phyloP scores from a whole-genome alignment of 2,113 vertebrate genomes.

The Cebidichthys violaceus region DNA sequence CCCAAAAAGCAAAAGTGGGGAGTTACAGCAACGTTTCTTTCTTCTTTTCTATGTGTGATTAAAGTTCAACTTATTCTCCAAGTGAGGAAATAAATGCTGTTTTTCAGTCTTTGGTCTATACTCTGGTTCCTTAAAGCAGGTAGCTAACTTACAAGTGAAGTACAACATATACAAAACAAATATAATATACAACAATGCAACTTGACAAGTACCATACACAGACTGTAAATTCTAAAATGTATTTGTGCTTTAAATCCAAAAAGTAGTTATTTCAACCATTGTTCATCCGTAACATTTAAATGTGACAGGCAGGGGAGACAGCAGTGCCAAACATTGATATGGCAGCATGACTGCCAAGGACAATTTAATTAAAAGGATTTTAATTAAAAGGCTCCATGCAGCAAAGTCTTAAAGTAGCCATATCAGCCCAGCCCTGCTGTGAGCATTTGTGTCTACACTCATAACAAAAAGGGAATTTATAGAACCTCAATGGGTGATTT shows the following conservation, averaged over 20 bases:
- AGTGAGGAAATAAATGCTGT: neutral
- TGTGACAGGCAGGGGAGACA: conserved; percentile 60
- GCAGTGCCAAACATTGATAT: conserved; percentile 62
- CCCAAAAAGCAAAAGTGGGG: neutral
- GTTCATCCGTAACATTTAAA: conserved; percentile 52
- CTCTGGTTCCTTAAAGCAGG: neutral
- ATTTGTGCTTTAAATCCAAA: neutral
- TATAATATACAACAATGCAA: neutral
- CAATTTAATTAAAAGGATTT: conserved; percentile 73
- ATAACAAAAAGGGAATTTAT: conserved; percentile 37
- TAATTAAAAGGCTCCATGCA: conserved; percentile 73
- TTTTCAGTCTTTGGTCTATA: neutral
- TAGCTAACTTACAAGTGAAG: neutral
- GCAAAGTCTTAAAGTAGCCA: conserved; percentile 60
- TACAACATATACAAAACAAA: neutral
- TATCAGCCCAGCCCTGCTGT: conserved; percentile 70
- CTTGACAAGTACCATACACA: neutral
- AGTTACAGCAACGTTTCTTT: neutral
- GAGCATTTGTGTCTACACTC: conserved; percentile 53
- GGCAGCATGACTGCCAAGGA: conserved; percentile 65
- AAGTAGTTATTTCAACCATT: conserved; percentile 27
- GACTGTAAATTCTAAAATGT: conserved; percentile 9
- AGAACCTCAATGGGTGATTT: conserved; percentile 52
- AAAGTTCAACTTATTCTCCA: neutral
- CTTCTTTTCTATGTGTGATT: neutral